Evolutionary conservation across 2,888 invertebrate species (phyloP), one percentile per base, ranked within the genome.

Genomic region (Eledone cirrhosa): DNA sequence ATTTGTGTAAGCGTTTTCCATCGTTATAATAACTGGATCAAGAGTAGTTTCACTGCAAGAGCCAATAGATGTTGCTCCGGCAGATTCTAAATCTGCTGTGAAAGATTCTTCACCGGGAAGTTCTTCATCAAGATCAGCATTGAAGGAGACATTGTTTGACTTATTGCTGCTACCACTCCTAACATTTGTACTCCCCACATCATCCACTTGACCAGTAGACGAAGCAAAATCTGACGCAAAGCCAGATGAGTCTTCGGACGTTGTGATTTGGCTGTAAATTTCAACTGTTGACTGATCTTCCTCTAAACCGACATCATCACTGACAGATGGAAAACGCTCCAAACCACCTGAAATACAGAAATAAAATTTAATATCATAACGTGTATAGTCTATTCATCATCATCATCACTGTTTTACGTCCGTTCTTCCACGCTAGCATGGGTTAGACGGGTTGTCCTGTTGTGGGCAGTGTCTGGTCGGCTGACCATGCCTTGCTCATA

Each of bases 271-370:
- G 78, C 79, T 72, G 76, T 78, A n/a, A 83, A 83, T 82, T 75
- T 88, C 88, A 22, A 84, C 83, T 63, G 76, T 24, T 27, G 48
- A 48, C 24, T 76, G 76, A 29, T 90, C 91, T 78, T 91, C 91
- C 65, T 90, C 90, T 67, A 90, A 84, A 75, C 87, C 86, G 14
- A 86, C 81, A 77, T 90, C 90, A 81, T 90, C 90, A 33, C 78
- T 53, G 27, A 78, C 41, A 19, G 78, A 78, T 16, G 80, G 80
- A 19, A 80, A 41, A 31, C 72, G 31, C 24, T 48, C 78, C 59
- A 77, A 77, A 59, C 33, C 48, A 78, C 80, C 80, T 80, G 69
- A 53, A 79, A 48, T 63, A 11, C 41, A 41, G 11, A 41, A 41
- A 11, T 11, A 41, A 11, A 41, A 41, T 41, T 41, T 0, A 41